These are phyloP conservation scores for Nixonia krombeini DNA, from an alignment of 1,140 invertebrate genomes.

Conservation along the genomic window DNA sequence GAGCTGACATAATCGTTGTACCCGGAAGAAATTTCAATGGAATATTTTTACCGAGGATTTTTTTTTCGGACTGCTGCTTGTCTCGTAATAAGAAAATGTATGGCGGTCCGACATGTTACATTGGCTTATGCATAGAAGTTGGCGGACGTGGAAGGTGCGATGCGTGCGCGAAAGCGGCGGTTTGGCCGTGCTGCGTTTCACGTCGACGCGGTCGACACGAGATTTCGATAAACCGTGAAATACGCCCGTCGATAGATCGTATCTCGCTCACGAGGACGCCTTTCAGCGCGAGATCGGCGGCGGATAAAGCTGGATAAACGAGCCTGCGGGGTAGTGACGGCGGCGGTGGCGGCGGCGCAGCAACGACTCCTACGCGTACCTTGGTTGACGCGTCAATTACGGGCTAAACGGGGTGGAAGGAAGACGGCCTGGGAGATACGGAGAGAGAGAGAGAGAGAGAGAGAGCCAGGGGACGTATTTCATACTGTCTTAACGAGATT, in stretches of 20 bases:
- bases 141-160: too few relatives aligned
- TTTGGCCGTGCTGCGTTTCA: too few relatives aligned
- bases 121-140: too few relatives aligned
- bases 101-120: too few relatives aligned
- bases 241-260: constrained; percentile 44
- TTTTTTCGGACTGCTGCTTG: too few relatives aligned
- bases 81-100: too few relatives aligned
- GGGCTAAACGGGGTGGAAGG: constrained; percentile 26
- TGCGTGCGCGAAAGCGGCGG: too few relatives aligned
- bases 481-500: constrained; percentile 54
- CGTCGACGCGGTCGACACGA: too few relatives aligned
- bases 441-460: neutral
- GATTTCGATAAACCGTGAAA: constrained; percentile 47
- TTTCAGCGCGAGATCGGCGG: constrained; percentile 28
- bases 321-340: constrained; percentile 30
- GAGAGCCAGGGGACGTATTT: constrained; percentile 28
- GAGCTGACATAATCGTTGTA: too few relatives aligned
- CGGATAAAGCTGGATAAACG: constrained; percentile 55
- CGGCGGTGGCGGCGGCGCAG: constrained; percentile 18
- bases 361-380: constrained; percentile 50
- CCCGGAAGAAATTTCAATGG: too few relatives aligned
- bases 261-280: constrained; percentile 44
- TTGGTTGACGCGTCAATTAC: constrained; percentile 54
- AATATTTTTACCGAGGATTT: too few relatives aligned
- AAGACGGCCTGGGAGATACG: neutral